Conservation (phyloP, 2,797 vertebrate species). For the Darevskia mixta region DNA sequence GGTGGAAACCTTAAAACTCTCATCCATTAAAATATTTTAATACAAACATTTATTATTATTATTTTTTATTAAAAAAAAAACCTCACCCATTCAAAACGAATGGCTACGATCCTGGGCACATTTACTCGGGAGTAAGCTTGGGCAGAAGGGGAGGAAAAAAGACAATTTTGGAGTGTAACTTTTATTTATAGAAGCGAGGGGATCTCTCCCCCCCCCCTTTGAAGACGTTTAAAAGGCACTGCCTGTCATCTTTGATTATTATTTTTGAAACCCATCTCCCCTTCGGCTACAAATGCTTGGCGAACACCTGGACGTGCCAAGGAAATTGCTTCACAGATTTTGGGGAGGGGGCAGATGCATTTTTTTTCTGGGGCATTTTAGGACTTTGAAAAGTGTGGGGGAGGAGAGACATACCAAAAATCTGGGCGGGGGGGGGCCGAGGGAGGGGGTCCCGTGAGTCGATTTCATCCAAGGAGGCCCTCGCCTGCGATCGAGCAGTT, state of each 20-base stretch:
- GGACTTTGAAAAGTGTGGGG: background rate
- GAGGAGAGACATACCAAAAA: background rate
- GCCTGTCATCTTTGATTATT: background rate
- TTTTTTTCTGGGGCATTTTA: background rate
- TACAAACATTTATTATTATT: too few species aligned
- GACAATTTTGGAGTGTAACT: background rate
- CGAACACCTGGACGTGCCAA: background rate
- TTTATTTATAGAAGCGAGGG: too few species aligned
- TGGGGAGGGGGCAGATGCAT: background rate
- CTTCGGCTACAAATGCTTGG: background rate
- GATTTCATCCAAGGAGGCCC: background rate
- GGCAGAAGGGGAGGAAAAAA: background rate
- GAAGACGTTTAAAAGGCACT: background rate
- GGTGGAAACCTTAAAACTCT: background rate
- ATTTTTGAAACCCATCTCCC: background rate
- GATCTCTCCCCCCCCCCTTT: background rate
- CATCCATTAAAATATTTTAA: too few species aligned
- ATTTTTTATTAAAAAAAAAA: too few species aligned
- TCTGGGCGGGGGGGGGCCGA: background rate
- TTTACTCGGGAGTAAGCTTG: background rate
- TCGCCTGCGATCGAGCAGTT: too few species aligned
- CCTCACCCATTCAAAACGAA: background rate
- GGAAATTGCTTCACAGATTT: background rate
- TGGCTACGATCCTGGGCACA: background rate
- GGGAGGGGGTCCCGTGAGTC: too few species aligned